These are phyloP conservation scores for Netelia virgata DNA, from an alignment of 2,888 invertebrate genomes.

Conservation along the genomic window DNA sequence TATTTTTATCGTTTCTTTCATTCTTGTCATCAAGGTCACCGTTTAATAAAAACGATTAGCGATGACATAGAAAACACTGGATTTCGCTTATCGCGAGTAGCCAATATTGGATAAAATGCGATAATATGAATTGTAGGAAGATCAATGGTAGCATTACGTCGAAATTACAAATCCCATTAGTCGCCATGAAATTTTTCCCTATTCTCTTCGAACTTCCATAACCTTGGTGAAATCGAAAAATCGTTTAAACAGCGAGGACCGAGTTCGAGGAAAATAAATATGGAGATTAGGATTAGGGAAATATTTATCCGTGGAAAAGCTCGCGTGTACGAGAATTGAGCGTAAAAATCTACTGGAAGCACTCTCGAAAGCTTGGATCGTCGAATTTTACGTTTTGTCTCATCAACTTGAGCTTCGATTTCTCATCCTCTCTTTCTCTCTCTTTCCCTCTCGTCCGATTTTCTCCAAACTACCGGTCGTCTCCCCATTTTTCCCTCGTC, in stretches of 20 bases:
- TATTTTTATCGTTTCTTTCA: constrained; percentile 30
- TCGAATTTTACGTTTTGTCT: constrained; percentile 24
- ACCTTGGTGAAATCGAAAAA: background rate
- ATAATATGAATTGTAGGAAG: too few species aligned
- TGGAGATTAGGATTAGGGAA: constrained; percentile 27
- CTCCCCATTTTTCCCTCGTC: background rate
- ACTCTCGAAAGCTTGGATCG: background rate
- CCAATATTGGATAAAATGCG: too few species aligned
- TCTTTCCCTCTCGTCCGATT: constrained; percentile 27
- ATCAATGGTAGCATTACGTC: too few species aligned
- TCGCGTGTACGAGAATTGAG: background rate
- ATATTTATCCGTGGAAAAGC: constrained; percentile 29
- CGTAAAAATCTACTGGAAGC: constrained; percentile 5
- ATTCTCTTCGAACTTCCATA: too few species aligned
- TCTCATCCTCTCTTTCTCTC: constrained; percentile 4
- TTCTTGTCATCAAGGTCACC: background rate
- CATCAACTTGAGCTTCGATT: constrained; percentile 4
- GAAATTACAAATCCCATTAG: too few species aligned
- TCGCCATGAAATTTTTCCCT: too few species aligned
- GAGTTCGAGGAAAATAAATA: constrained; percentile 7
- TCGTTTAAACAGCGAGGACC: background rate
- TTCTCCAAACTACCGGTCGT: background rate
- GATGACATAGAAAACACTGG: too few species aligned
- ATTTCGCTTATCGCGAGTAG: too few species aligned
- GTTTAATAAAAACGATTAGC: too few species aligned